Evolutionary conservation across 2,888 invertebrate species (phyloP), one percentile per base, ranked within the genome.

Genomic region (Agrotis clavis): DNA sequence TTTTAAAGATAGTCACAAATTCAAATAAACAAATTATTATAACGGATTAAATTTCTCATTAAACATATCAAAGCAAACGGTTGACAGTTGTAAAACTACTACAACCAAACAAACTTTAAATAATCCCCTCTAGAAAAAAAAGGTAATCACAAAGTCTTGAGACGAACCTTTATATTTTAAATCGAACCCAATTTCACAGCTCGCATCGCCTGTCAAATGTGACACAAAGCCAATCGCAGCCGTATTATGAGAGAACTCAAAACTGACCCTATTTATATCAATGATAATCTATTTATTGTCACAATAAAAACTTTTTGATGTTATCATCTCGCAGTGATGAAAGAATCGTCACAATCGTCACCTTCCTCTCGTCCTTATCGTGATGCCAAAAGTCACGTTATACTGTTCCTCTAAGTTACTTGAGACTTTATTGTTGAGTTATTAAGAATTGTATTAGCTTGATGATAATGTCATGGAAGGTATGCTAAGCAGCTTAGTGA

Each of bases 271-370:
- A 95, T 96, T 96, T 96, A 95, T 96, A 95, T 92, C 92, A 94
- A 93, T 94, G 91, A 89, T 95, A 95, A 95, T 95, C 95, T 95
- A 95, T 95, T 95, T 96, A 95, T 96, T 96, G 95, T 95, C 91
- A 94, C 91, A 94, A 94, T 94, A 94, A 96, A 95, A 96, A 94
- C 91, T 94, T 93, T 41, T 94, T 92, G 95, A 95, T 96, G 92
- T 95, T 95, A 96, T 96, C 96, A 91, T 92, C 87, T 90, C 86
- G 87, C 87, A 85, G 88, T 94, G 94, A 93, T 93, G 95, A 95
- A 94, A 94, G 96, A 95, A 95, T 95, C 91, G 95, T 96, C 95
- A 96, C 95, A 95, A 95, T 95, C 91, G 95, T 96, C 95, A 96
- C 95, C 94, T 93, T 91, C 90, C 84, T 90, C 90, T 89, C 89